These are phyloP conservation scores for Himalopsyche anomala DNA, from an alignment of 2,888 invertebrate species.

Conservation along the genomic window DNA sequence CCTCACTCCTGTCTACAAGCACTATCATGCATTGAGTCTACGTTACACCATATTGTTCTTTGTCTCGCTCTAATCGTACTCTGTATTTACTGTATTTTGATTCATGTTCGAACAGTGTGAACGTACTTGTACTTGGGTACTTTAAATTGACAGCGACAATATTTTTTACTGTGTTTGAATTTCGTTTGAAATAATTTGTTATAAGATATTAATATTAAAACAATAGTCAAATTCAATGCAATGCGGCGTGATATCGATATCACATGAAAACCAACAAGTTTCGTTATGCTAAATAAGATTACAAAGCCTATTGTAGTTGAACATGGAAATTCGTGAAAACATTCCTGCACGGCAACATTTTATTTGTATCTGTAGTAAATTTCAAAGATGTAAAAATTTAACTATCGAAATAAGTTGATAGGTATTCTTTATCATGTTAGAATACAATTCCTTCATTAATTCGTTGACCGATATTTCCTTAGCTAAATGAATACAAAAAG, in stretches of 20 bases:
- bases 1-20: not conserved
- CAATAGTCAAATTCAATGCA: not conserved
- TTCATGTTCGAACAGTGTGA: constrained; percentile 24
- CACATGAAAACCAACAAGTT: constrained; percentile 22
- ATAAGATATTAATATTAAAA: constrained; percentile 3
- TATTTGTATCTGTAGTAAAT: constrained; percentile 35
- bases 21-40: too few species aligned
- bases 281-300: constrained; percentile 35
- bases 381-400: constrained; percentile 25
- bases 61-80: too few species aligned
- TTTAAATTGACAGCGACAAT: constrained; percentile 41
- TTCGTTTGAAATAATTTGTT: constrained; percentile 13
- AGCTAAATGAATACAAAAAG: constrained; percentile 44
- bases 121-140: constrained; percentile 33
- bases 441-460: constrained; percentile 45
- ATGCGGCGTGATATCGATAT: constrained; percentile 1
- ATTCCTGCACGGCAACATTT: constrained; percentile 42
- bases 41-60: too few species aligned
- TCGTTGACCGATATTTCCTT: constrained; percentile 39
- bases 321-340: constrained; percentile 42
- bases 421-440: constrained; percentile 3
- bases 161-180: constrained; percentile 39
- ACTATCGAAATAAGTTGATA: constrained; percentile 43
- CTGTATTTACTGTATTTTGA: constrained; percentile 27
- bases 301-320: constrained; percentile 42